Percentiles rank a stretch among this genome's conserved stretches.
phyloP scores from a whole-genome alignment of 2,113 vertebrate genomes.

The Leucopsar rothschildi region DNA sequence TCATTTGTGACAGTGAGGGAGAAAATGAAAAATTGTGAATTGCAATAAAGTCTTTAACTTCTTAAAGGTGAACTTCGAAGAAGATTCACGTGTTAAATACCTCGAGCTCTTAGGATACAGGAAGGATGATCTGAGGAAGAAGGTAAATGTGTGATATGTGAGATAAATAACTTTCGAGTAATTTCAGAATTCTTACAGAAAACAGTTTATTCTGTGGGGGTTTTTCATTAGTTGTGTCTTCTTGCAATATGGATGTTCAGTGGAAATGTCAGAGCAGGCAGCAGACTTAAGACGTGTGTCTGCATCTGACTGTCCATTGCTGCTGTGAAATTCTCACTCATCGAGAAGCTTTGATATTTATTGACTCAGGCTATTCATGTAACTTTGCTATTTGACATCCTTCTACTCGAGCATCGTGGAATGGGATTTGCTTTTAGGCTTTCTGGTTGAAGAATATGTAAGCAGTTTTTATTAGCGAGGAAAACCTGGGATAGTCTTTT shows the following conservation, averaged over 20 bases:
- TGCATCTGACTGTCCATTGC: neutral
- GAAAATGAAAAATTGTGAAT: neutral
- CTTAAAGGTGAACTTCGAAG: conserved; percentile 90
- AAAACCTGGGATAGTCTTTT: neutral
- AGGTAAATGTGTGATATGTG: conserved; percentile 71
- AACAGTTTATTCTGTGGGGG: neutral
- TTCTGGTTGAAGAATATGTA: neutral
- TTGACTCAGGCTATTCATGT: neutral
- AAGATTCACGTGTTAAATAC: conserved; percentile 86
- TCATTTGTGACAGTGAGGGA: neutral
- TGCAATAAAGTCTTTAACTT: neutral
- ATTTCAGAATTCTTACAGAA: neutral
- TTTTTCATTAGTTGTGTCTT: neutral
- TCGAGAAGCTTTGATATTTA: neutral
- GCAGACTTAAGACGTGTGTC: neutral
- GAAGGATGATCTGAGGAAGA: conserved; percentile 86
- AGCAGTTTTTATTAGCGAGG: neutral
- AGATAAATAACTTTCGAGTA: neutral
- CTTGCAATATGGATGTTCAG: neutral
- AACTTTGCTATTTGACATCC: neutral
- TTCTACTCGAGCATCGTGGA: neutral
- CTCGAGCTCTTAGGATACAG: conserved; percentile 91
- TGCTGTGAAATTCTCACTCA: neutral
- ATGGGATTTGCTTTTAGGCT: neutral
- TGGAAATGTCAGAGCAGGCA: neutral